phyloP scores from a whole-genome alignment of 2,888 invertebrate species.

The Phyllotreta striolata region DNA sequence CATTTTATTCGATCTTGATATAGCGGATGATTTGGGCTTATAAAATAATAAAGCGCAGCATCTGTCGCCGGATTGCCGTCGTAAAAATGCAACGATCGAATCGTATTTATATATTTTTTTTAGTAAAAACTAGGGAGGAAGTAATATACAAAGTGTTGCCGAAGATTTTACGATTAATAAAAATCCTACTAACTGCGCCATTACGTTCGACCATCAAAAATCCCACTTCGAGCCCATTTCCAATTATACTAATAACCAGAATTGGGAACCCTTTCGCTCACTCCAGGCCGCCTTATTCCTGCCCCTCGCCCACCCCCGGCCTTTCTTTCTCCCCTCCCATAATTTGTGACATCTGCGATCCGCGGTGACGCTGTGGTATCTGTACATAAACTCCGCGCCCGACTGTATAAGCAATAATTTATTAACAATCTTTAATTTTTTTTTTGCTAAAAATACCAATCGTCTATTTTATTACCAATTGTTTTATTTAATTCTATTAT shows the following conservation, averaged over 20 bases:
- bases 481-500: too few relatives aligned
- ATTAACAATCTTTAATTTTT: too few relatives aligned
- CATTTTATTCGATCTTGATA: conserved; percentile 48
- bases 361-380: conserved; percentile 38
- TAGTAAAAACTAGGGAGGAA: too few relatives aligned
- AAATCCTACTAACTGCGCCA: conserved; percentile 26
- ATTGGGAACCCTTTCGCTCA: conserved; percentile 40
- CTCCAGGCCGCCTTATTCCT: conserved; percentile 16
- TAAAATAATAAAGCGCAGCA: conserved; percentile 50
- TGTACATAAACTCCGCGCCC: not conserved
- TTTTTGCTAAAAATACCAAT: too few relatives aligned
- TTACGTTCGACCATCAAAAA: conserved; percentile 23
- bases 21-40: conserved; percentile 46
- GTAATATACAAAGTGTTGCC: not conserved
- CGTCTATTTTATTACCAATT: too few relatives aligned
- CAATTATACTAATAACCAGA: conserved; percentile 43
- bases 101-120: conserved; percentile 26
- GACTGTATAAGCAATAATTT: too few relatives aligned
- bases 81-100: conserved; percentile 45
- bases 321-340: conserved; percentile 40
- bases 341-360: conserved; percentile 59
- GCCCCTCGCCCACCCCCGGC: conserved; percentile 18
- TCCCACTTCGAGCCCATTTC: conserved; percentile 39
- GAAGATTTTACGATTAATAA: conserved; percentile 16
- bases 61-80: conserved; percentile 49